A percentile compares a stretch with the other conserved stretches of the same genome.
These are phyloP conservation scores for Stichopus chloronotus DNA, from an alignment of 35 echinoderm and acorn worm genomes.

Conservation along the genomic window DNA sequence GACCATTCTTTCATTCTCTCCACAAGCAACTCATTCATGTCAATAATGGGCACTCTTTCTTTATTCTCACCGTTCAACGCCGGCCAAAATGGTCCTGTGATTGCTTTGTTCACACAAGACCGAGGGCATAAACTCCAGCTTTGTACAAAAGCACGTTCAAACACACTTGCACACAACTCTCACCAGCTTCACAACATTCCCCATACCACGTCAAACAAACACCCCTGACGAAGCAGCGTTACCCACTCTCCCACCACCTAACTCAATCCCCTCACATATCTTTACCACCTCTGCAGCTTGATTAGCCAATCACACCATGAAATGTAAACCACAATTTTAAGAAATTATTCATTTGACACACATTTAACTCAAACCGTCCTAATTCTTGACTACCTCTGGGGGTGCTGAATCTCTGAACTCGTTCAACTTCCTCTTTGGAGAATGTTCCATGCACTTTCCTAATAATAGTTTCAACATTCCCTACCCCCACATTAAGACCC, in stretches of 20 bases:
- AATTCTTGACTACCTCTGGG: constrained; percentile 64
- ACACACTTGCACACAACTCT: constrained; percentile 24
- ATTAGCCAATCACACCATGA: constrained; percentile 63
- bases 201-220: neutral
- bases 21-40: constrained; percentile 2
- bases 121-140: constrained; percentile 48
- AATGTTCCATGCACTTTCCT: neutral
- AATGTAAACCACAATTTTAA: constrained; percentile 82
- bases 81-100: constrained; percentile 5
- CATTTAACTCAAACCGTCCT: constrained; percentile 38
- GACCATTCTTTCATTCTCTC: neutral
- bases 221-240: neutral
- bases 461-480: neutral
- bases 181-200: neutral
- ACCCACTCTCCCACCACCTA: constrained; percentile 27
- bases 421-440: neutral
- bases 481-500: constrained; percentile 15
- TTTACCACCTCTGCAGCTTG: constrained; percentile 38
- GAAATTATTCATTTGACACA: constrained; percentile 67
- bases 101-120: constrained; percentile 45
- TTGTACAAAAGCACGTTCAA: constrained; percentile 52
- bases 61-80: neutral
- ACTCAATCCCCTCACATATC: constrained; percentile 55
- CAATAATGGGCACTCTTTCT: neutral
- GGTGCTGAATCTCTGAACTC: neutral